A percentile compares a stretch with the other conserved stretches of the same genome.
These are phyloP conservation scores for Notothenia rossii DNA, from an alignment of 2,113 vertebrate genomes.

Conservation along the genomic window DNA sequence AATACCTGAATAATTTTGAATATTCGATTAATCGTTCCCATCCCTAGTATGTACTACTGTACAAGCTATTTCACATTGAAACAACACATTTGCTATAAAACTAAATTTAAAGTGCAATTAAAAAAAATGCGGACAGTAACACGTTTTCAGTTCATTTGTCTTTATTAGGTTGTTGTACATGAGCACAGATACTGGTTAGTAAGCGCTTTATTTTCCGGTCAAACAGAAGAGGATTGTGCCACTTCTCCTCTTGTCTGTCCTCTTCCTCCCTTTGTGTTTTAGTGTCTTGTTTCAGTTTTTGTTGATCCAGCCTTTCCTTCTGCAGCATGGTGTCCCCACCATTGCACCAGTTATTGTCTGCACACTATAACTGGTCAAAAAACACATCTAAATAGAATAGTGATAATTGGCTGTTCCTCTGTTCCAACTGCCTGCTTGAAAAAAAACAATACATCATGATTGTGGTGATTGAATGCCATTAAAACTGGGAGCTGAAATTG, in stretches of 20 bases:
- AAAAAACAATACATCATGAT: conserved; percentile 8
- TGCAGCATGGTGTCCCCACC: conserved; percentile 17
- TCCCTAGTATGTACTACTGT: not conserved
- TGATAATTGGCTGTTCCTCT: conserved; percentile 24
- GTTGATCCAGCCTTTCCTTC: not conserved
- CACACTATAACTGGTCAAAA: conserved; percentile 18
- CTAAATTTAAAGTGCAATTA: not conserved
- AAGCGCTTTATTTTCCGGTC: not conserved
- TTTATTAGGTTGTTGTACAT: not conserved
- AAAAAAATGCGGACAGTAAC: not conserved
- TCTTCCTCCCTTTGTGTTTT: not conserved
- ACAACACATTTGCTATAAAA: not conserved
- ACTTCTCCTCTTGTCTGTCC: not conserved
- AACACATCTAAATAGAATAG: conserved; percentile 12
- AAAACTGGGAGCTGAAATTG: conserved; percentile 13
- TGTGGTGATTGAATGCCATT: conserved; percentile 6
- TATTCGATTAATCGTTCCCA: too few species aligned
- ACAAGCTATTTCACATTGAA: not conserved
- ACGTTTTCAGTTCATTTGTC: not conserved
- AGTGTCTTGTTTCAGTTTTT: conserved; percentile 6
- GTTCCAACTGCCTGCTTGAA: conserved; percentile 16
- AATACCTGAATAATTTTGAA: too few species aligned
- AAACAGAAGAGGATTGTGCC: not conserved
- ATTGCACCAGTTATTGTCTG: conserved; percentile 33
- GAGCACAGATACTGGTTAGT: not conserved